Evolutionary conservation across 1,140 invertebrate species (phyloP), one percentile per base, ranked within the genome.

Genomic region (Gryon sp.): DNA sequence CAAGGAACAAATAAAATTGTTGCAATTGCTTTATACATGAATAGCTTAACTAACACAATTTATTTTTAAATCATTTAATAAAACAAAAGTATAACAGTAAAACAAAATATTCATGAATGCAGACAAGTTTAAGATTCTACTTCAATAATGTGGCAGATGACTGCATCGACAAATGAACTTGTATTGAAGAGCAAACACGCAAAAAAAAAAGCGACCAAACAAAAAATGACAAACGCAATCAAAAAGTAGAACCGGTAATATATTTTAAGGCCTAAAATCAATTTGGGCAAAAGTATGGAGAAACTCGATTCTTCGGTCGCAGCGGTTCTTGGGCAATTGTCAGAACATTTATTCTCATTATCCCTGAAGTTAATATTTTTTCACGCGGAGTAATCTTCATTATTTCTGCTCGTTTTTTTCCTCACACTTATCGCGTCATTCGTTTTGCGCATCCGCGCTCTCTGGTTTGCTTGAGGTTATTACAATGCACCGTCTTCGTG

Each of bases 281-380:
- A n/a, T n/a, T n/a, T n/a, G n/a, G n/a, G n/a, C n/a, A n/a, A n/a
- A n/a, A n/a, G n/a, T n/a, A n/a, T n/a, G n/a, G n/a, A n/a, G n/a
- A n/a, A n/a, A n/a, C n/a, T 41, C 18, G 24, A 48, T 15, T 52
- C 36, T 34, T 24, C 50, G 22, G n/a, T n/a, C 18, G n/a, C n/a
- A n/a, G n/a, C 46, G 14, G 28, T 34, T 2, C 34, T 26, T 14
- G 0, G 19, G 38, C 18, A 70, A 45, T 62, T 72, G 63, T 65
- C 48, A 30, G 22, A 59, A 74, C 60, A 65, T 74, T 74, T 60
- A 60, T 66, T 60, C 60, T 74, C 60, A 65, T 74, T 65, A 59
- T 52, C 26, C 12, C 24, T n/a, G 34, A 9, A 11, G 40, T 74
- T 65, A 66, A 74, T 59, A 50, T 60, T 74, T 57, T 57, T n/a